phyloP scores from a whole-genome alignment of 2,113 vertebrate species.

The Micronisus gabar region DNA sequence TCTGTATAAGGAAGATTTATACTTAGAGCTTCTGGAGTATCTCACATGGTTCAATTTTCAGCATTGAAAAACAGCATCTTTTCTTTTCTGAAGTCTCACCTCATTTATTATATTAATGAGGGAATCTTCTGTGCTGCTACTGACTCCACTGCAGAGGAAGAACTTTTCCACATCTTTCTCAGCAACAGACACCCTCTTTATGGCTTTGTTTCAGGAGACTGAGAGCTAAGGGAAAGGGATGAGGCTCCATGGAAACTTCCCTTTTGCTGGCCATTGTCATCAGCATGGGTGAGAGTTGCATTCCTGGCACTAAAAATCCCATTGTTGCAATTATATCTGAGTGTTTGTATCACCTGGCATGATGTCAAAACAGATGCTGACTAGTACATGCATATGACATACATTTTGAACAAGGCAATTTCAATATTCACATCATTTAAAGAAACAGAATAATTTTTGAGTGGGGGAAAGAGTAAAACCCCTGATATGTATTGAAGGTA shows the following conservation, averaged over 20 bases:
- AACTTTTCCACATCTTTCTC: background rate
- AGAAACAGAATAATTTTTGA: background rate
- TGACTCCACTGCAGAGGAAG: background rate
- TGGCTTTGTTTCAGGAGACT: background rate
- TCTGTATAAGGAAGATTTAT: conserved; percentile 51
- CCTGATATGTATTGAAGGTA: conserved; percentile 65
- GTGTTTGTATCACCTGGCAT: background rate
- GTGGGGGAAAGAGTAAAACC: background rate
- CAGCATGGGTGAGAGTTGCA: background rate
- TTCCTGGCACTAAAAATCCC: background rate
- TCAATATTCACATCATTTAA: background rate
- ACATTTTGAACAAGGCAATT: background rate
- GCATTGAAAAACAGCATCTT: background rate
- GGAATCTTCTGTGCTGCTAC: background rate
- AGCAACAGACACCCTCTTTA: background rate
- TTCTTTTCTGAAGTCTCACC: background rate
- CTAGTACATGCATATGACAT: accelerated
- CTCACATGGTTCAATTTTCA: background rate
- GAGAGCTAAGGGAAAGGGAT: background rate
- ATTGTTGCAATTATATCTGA: background rate
- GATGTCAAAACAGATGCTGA: background rate
- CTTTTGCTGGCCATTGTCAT: background rate
- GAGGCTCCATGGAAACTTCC: conserved; percentile 10
- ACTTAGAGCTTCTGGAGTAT: background rate
- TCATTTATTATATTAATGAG: background rate